A percentile compares a stretch with the other conserved stretches of the same genome.
phyloP scores from a whole-genome alignment of 2,797 vertebrate genomes.

The Sparidentex hasta region DNA sequence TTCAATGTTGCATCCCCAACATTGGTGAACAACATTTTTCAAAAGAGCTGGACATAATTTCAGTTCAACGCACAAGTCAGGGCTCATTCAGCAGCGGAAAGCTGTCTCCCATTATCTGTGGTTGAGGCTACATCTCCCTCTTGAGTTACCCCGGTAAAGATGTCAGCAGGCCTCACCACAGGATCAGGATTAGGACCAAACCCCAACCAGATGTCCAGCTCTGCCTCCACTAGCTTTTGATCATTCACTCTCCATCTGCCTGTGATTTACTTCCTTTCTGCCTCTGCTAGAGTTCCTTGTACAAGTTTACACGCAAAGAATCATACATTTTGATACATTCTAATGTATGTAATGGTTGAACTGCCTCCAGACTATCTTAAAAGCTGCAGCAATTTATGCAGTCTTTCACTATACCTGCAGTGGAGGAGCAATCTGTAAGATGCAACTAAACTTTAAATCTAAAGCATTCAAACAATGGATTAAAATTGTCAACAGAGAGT shows the following conservation, averaged over 20 bases:
- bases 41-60: background rate
- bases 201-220: constrained; percentile 26
- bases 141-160: constrained; percentile 22
- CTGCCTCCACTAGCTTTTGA: constrained; percentile 2
- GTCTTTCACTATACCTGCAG: background rate
- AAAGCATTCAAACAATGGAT: too few species aligned
- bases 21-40: background rate
- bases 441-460: too few species aligned
- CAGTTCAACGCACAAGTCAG: background rate
- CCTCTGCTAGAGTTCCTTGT: background rate
- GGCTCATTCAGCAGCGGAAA: background rate
- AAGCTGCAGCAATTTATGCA: background rate
- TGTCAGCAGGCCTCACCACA: constrained; percentile 28
- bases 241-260: background rate
- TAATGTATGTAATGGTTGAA: background rate
- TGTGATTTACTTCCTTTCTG: background rate
- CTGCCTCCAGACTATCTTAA: background rate
- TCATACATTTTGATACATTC: background rate
- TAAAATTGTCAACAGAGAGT: too few species aligned
- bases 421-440: too few species aligned
- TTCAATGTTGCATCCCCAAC: background rate
- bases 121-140: constrained; percentile 6
- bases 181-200: constrained; percentile 20
- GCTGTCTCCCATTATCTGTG: constrained; percentile 36
- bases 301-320: background rate